Evolutionary conservation across 1,140 invertebrate species (phyloP).

Genomic region (Acromyrmex echinatior): DNA sequence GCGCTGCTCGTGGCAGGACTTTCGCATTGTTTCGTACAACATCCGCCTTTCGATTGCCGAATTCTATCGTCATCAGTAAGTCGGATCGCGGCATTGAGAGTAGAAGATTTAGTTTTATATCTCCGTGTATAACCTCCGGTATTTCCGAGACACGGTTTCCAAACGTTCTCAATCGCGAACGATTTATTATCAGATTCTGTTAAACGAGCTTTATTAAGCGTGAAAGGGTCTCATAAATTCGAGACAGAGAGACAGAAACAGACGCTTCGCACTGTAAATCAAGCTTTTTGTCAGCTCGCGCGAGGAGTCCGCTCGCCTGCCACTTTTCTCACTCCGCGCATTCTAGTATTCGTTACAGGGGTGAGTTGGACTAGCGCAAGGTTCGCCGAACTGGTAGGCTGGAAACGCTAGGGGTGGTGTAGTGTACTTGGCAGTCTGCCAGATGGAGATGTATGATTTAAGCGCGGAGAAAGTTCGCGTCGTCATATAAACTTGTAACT

Average conservation of each 20-base stretch:
- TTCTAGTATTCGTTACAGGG: constrained; percentile 45
- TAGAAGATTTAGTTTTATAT: constrained; percentile 35
- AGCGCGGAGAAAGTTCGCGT: constrained; percentile 49
- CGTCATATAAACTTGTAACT: constrained; percentile 47
- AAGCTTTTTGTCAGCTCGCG: constrained; percentile 64
- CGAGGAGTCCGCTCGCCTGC: constrained; percentile 24
- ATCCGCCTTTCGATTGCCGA: constrained; percentile 11
- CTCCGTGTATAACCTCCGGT: constrained; percentile 24
- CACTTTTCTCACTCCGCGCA: constrained; percentile 59
- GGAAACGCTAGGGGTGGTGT: constrained; percentile 42
- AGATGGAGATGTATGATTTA: constrained; percentile 59
- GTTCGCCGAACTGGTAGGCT: constrained; percentile 27
- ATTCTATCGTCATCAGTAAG: constrained; percentile 7
- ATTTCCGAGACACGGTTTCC: constrained; percentile 24
- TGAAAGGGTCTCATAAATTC: constrained; percentile 53
- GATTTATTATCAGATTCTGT: constrained; percentile 66
- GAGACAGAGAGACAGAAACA: constrained; percentile 46
- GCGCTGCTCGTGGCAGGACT: background rate
- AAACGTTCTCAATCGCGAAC: constrained; percentile 33
- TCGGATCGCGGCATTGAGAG: background rate
- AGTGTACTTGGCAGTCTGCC: constrained; percentile 62
- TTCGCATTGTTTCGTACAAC: constrained; percentile 25
- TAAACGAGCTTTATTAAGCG: constrained; percentile 64
- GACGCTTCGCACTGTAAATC: constrained; percentile 57
- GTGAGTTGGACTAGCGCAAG: constrained; percentile 39